Percentiles rank a stretch among this genome's conserved stretches.
These are phyloP conservation scores for chimpanzee (Pan troglodytes) DNA, from an alignment of 2,113 vertebrate species.

Conservation along the genomic window NHGRI_mPanTro3-v2.1_pri NC_072411.2:128631001-128631500, in stretches of 20 bases:
- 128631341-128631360: background rate
- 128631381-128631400: background rate
- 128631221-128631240: background rate
- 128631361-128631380: background rate
- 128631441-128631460: background rate
- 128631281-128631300: background rate
- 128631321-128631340: background rate
- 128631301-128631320: background rate
- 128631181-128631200: background rate
- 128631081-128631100: background rate
- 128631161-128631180: background rate
- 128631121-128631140: background rate
- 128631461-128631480: background rate
- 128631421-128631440: background rate
- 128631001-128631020: background rate
- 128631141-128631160: background rate
- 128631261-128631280: background rate
- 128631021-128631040: background rate
- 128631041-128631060: background rate
- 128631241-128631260: background rate
- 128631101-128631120: background rate
- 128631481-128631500: background rate
- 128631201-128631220: background rate
- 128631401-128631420: background rate
- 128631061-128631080: background rate